Percentiles rank a stretch among this genome's conserved stretches.
Evolutionary conservation across 2,113 vertebrate species (phyloP).

Genomic region (Azemiops feae): DNA sequence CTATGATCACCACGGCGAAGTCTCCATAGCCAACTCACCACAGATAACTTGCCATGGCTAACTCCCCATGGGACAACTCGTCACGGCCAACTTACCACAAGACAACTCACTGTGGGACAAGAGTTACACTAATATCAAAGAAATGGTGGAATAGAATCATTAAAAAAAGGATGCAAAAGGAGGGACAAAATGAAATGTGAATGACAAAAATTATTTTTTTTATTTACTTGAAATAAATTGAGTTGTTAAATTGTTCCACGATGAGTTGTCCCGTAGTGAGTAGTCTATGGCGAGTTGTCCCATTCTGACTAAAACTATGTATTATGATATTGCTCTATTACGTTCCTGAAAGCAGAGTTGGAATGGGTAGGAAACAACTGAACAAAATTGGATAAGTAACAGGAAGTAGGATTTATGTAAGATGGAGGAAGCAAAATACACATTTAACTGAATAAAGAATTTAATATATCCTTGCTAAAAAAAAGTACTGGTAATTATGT

Average conservation of each 20-base stretch:
- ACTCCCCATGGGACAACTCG: background rate
- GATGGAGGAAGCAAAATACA: background rate
- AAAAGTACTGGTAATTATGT: background rate
- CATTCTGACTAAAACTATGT: background rate
- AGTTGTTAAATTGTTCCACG: background rate
- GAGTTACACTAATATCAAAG: background rate
- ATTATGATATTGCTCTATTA: background rate
- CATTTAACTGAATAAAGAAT: background rate
- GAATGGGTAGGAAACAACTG: background rate
- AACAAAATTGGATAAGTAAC: background rate
- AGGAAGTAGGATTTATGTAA: background rate
- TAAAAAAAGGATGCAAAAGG: background rate
- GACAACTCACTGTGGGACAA: background rate
- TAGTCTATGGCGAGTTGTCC: background rate
- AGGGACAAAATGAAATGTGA: background rate
- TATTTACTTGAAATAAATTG: background rate
- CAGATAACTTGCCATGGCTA: too few relatives aligned
- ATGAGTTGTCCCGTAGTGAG: background rate
- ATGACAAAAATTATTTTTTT: background rate
- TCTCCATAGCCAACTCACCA: background rate
- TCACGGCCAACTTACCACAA: background rate
- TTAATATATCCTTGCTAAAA: background rate
- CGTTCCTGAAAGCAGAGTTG: background rate
- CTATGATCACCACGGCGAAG: background rate
- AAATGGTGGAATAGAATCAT: background rate